Percentiles rank a stretch among this genome's conserved stretches.
phyloP scores from a whole-genome alignment of 1,140 invertebrate species.

The Anoplolepis gracilipes region DNA sequence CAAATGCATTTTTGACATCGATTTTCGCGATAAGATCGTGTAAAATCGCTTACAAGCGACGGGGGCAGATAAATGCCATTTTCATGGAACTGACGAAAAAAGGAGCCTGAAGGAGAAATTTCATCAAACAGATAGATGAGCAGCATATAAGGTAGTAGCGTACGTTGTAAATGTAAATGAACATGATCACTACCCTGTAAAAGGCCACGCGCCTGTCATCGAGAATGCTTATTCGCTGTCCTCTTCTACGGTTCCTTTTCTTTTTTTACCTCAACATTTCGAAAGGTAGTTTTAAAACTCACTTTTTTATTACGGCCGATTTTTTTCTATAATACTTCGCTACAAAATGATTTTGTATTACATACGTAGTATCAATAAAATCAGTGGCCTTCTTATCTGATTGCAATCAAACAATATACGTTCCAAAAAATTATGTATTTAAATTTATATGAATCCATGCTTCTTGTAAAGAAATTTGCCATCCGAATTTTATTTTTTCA shows the following conservation, averaged over 20 bases:
- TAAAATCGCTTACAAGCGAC: conserved; percentile 37
- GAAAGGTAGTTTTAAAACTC: conserved; percentile 43
- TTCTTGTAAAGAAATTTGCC: neutral
- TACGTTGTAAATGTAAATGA: conserved; percentile 82
- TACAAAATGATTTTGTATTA: conserved; percentile 49
- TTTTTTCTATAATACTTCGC: neutral
- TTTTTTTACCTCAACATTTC: conserved; percentile 12
- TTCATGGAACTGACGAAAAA: conserved; percentile 57
- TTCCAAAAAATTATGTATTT: conserved; percentile 18
- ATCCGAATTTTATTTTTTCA: neutral
- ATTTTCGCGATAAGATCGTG: conserved; percentile 71
- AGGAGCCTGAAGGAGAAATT: conserved; percentile 76
- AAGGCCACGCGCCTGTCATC: conserved; percentile 80
- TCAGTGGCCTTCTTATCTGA: conserved; percentile 7
- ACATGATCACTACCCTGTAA: conserved; percentile 78
- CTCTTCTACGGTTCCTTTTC: conserved; percentile 16
- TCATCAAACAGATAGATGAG: conserved; percentile 77
- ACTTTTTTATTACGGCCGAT: neutral
- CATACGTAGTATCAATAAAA: conserved; percentile 23
- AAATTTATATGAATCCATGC: neutral
- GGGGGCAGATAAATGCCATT: neutral
- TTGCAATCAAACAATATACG: neutral
- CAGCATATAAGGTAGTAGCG: conserved; percentile 78
- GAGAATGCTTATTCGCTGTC: conserved; percentile 66
- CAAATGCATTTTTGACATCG: conserved; percentile 1